These are phyloP conservation scores for Galeopsomyia nigrocyanea DNA, from an alignment of 2,888 invertebrate species.

Conservation along the genomic window DNA sequence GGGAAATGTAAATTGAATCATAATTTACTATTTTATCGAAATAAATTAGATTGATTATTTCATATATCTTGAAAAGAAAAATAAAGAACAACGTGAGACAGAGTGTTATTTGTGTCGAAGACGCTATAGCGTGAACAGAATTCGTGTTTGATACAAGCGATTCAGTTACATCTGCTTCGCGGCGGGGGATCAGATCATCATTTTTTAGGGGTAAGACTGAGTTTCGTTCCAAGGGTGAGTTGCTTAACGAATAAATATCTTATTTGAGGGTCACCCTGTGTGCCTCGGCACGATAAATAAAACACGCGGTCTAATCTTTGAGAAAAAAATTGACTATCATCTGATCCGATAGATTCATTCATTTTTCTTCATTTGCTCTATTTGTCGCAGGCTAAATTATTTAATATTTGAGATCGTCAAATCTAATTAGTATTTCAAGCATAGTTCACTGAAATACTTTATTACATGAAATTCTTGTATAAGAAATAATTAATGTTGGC, in stretches of 20 bases:
- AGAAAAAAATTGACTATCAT: slow-evolving; percentile 40
- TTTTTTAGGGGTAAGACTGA: slow-evolving; percentile 63
- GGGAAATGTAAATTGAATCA: too few relatives aligned
- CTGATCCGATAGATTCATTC: not conserved
- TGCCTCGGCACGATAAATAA: slow-evolving; percentile 31
- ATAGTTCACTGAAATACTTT: too few relatives aligned
- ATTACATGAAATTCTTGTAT: too few relatives aligned
- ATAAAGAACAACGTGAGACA: slow-evolving; percentile 14
- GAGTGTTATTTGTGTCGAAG: slow-evolving; percentile 1
- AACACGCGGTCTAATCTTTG: slow-evolving; percentile 36
- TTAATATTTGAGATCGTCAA: too few relatives aligned
- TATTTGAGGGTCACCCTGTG: slow-evolving; percentile 20
- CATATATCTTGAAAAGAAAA: slow-evolving; percentile 18
- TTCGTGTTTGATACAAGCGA: slow-evolving; percentile 29
- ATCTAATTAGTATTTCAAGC: too few relatives aligned
- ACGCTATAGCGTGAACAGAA: slow-evolving; percentile 22
- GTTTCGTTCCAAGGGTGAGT: slow-evolving; percentile 35
- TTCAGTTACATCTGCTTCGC: slow-evolving; percentile 64
- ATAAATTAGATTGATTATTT: slow-evolving; percentile 28
- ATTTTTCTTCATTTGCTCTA: slow-evolving; percentile 19
- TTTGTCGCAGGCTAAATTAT: not conserved
- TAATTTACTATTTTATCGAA: not conserved
- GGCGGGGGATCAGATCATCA: slow-evolving; percentile 62
- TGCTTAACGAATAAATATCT: slow-evolving; percentile 42
- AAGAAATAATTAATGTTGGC: too few relatives aligned